phyloP scores from a whole-genome alignment of 2,113 vertebrate genomes.

The Scomber colias region DNA sequence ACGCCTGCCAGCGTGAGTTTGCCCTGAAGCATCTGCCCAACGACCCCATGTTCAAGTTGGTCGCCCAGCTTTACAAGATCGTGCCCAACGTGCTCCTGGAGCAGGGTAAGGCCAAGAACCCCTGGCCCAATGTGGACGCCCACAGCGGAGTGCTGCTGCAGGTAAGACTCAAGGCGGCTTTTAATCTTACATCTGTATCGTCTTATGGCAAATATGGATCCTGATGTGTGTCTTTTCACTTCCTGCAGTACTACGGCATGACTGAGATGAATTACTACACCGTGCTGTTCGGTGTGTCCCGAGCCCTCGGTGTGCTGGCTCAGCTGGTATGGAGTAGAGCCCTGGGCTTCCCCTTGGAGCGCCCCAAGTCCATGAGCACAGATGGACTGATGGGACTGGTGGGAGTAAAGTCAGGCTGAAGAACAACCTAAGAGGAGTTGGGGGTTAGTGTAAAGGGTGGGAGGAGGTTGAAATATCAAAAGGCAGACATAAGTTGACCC shows the following conservation, averaged over 20 bases:
- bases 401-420: constrained; percentile 90
- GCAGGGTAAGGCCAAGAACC: constrained; percentile 98
- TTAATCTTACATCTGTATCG: not conserved
- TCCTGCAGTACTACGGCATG: constrained; percentile 93
- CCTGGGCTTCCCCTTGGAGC: constrained; percentile 93
- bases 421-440: constrained; percentile 18
- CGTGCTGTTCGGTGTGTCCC: constrained; percentile 95
- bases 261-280: constrained; percentile 99
- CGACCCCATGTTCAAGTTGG: constrained; percentile 96
- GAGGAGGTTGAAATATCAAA: constrained; percentile 56
- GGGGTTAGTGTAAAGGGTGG: constrained; percentile 67
- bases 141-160: constrained; percentile 97
- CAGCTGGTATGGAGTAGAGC: constrained; percentile 97
- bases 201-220: not conserved
- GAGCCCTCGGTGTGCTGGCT: constrained; percentile 93
- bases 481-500: constrained; percentile 66
- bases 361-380: constrained; percentile 99
- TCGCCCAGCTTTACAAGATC: constrained; percentile 97
- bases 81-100: constrained; percentile 95
- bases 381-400: constrained; percentile 93
- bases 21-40: constrained; percentile 95
- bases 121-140: constrained; percentile 98
- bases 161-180: constrained; percentile 77
- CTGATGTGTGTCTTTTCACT: not conserved
- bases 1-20: constrained; percentile 94